Percentiles rank a stretch among this genome's conserved stretches.
These are phyloP conservation scores for Passer montanus DNA, from an alignment of 2,113 vertebrate genomes.

Conservation along the genomic window DNA sequence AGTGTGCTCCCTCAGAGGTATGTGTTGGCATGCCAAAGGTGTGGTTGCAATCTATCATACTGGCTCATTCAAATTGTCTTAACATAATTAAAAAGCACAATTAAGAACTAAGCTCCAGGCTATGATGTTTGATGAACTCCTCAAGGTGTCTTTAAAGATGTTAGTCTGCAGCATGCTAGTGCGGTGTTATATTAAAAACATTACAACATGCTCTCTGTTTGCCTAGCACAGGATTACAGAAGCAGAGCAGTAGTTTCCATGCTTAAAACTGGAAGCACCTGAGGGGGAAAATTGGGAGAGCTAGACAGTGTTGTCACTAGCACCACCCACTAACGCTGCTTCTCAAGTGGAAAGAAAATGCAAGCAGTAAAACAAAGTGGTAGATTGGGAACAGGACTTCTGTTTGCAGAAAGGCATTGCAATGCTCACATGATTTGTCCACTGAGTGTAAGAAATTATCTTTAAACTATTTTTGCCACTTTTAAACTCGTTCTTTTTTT, in stretches of 20 bases:
- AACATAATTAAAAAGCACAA: constrained; percentile 43
- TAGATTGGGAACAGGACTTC: not conserved
- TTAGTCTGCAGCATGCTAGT: not conserved
- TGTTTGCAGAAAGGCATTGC: not conserved
- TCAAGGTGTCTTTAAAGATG: not conserved
- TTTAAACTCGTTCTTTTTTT: no score
- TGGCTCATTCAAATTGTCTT: constrained; percentile 31
- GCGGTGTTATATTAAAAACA: not conserved
- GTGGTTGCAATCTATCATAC: constrained; percentile 44
- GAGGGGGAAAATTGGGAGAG: not conserved
- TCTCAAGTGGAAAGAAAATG: not conserved
- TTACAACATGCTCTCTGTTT: not conserved
- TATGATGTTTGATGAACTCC: constrained; percentile 30
- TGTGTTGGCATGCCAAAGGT: constrained; percentile 26
- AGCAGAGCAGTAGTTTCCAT: not conserved
- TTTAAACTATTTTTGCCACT: not conserved
- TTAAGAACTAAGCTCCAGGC: constrained; percentile 33
- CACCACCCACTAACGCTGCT: not conserved
- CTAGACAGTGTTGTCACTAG: not conserved
- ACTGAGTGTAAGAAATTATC: not conserved
- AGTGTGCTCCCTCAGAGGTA: not conserved
- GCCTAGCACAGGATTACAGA: not conserved
- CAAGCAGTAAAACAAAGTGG: not conserved
- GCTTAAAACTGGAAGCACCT: not conserved
- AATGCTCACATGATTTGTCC: not conserved